Conservation (phyloP, 2,888 invertebrate genomes). For the Suillia variegata region DNA sequence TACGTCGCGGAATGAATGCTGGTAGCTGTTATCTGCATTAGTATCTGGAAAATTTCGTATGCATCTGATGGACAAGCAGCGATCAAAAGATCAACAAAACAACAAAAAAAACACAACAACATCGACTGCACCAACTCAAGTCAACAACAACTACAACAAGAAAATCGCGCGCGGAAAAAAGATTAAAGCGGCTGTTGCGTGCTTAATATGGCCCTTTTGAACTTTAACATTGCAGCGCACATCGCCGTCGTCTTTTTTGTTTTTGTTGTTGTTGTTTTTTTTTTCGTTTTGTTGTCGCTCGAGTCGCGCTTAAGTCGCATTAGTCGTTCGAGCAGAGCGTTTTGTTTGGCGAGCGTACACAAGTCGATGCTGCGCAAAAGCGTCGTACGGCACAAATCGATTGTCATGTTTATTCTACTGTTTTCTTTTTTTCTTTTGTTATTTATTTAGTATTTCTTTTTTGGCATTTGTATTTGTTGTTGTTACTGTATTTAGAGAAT, state of each 20-base stretch:
- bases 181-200: background rate
- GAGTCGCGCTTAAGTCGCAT: no score
- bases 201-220: conserved; percentile 41
- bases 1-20: no score
- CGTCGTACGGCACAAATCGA: conserved; percentile 45
- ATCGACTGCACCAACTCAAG: background rate
- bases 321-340: conserved; percentile 33
- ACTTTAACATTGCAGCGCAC: conserved; percentile 41
- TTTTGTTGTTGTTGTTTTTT: no score
- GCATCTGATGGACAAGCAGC: conserved; percentile 51
- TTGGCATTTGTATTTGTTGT: background rate
- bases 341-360: background rate
- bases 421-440: conserved; percentile 29
- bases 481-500: no score
- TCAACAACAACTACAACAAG: background rate
- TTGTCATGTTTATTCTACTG: conserved; percentile 38
- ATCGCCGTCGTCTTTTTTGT: no score
- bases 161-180: background rate
- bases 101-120: conserved; percentile 7
- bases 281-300: no score
- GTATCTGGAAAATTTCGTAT: conserved; percentile 49
- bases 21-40: no score
- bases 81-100: conserved; percentile 40
- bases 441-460: conserved; percentile 11
- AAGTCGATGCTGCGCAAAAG: conserved; percentile 28